A percentile compares a stretch with the other conserved stretches of the same genome.
phyloP scores from a whole-genome alignment of 2,797 vertebrate species.

The Arnoldichthys spilopterus region DNA sequence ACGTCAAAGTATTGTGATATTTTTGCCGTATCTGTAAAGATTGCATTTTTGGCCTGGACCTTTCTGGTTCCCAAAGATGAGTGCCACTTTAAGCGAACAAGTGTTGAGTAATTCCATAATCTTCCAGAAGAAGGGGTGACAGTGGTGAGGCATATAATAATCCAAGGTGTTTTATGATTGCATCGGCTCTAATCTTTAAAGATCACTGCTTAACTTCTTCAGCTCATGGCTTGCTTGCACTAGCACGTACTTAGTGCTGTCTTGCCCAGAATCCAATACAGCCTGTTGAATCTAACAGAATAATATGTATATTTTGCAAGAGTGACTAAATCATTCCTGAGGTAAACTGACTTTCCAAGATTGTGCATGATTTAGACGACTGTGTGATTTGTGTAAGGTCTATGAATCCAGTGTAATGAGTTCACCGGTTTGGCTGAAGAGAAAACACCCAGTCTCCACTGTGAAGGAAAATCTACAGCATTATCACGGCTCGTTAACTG shows the following conservation, averaged over 20 bases:
- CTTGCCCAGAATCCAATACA: not conserved
- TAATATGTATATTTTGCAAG: not conserved
- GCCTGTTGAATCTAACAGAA: not conserved
- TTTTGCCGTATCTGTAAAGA: not conserved
- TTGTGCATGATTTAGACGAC: not conserved
- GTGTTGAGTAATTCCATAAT: not conserved
- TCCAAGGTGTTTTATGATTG: not conserved
- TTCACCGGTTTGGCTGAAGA: not conserved
- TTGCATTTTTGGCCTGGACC: not conserved
- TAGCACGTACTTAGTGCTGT: not conserved
- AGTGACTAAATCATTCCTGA: not conserved
- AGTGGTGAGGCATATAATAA: conserved; percentile 1
- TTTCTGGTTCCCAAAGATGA: not conserved
- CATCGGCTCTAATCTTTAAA: not conserved
- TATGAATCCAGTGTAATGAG: not conserved
- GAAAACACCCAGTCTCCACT: not conserved
- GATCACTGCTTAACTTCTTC: conserved; percentile 4
- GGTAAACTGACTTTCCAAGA: not conserved
- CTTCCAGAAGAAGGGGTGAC: not conserved
- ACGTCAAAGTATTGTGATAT: no score
- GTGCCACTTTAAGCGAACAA: not conserved
- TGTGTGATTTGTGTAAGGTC: not conserved
- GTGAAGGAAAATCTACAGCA: not conserved
- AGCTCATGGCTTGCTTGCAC: not conserved
- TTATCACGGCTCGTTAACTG: not conserved